Evolutionary conservation across 2,888 invertebrate species (phyloP).

Genomic region (Coleophora deauratella): DNA sequence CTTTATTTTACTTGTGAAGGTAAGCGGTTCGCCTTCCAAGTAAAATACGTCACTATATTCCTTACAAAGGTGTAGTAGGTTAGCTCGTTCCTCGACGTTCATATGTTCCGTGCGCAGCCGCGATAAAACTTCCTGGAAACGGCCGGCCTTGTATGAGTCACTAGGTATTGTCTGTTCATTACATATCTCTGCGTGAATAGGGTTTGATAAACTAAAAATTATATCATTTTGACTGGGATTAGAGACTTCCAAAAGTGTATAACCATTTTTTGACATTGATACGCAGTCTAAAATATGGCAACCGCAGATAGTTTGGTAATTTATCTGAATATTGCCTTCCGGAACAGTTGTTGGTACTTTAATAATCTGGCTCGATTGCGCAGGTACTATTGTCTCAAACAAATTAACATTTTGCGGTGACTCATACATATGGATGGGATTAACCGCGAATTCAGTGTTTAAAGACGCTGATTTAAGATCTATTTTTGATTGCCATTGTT

Average conservation of each 20-base stretch:
- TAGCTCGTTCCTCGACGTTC: constrained; percentile 12
- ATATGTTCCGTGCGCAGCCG: constrained; percentile 12
- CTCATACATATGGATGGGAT: constrained; percentile 9
- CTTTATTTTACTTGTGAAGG: constrained; percentile 12
- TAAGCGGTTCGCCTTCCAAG: constrained; percentile 10
- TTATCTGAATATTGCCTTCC: constrained; percentile 6
- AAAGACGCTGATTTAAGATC: constrained; percentile 14
- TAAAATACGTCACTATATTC: constrained; percentile 14
- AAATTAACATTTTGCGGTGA: no score
- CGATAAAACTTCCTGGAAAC: constrained; percentile 9
- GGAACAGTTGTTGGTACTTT: constrained; percentile 5
- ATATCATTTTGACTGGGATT: constrained; percentile 13
- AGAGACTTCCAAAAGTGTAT: no score
- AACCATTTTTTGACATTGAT: no score
- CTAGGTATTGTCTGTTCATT: constrained; percentile 6
- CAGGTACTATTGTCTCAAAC: constrained; percentile 14
- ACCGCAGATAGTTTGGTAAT: constrained; percentile 8
- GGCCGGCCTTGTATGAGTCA: background rate
- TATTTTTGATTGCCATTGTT: constrained; percentile 16
- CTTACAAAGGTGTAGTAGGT: constrained; percentile 7
- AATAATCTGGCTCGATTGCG: constrained; percentile 6
- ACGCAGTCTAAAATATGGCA: constrained; percentile 9
- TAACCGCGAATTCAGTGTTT: constrained; percentile 10
- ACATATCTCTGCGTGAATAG: constrained; percentile 3
- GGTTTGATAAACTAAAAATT: constrained; percentile 11